Conservation (phyloP, 1,140 invertebrate species). For the Bicyclus anynana region DNA sequence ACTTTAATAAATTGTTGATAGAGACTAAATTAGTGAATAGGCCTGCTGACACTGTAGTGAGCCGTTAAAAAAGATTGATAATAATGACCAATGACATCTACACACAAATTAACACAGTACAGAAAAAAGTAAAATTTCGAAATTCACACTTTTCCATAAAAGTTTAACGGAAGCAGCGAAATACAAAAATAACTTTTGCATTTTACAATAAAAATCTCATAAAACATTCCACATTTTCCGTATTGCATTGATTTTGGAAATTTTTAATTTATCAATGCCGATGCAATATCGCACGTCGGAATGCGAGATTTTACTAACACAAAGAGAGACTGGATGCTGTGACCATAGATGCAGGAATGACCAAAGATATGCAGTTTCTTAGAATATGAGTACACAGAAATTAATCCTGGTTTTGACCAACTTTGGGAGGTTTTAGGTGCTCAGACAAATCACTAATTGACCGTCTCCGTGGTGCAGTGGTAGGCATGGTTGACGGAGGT, state of each 20-base stretch:
- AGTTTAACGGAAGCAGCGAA: neutral
- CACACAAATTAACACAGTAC: too few species aligned
- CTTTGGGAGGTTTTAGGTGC: too few species aligned
- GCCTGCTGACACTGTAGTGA: too few species aligned
- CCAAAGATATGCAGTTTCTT: neutral
- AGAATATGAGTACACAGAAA: too few species aligned
- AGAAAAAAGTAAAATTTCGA: neutral
- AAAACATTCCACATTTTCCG: neutral
- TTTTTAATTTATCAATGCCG: constrained; percentile 21
- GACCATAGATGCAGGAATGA: neutral
- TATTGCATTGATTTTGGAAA: neutral
- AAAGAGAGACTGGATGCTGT: constrained; percentile 12
- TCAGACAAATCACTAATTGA: too few species aligned
- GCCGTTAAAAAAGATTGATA: too few species aligned
- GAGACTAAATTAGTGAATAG: too few species aligned
- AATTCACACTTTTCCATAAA: neutral
- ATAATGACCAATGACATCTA: too few species aligned
- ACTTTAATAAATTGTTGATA: too few species aligned
- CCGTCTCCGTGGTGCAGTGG: too few species aligned
- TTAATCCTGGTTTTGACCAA: too few species aligned
- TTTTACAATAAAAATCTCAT: neutral
- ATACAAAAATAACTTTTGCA: neutral
- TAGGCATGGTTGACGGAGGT: too few species aligned
- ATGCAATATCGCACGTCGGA: constrained; percentile 11
- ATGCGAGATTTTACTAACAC: constrained; percentile 8